Conservation (phyloP, 2,888 invertebrate genomes). For the Heliconius erato region DNA sequence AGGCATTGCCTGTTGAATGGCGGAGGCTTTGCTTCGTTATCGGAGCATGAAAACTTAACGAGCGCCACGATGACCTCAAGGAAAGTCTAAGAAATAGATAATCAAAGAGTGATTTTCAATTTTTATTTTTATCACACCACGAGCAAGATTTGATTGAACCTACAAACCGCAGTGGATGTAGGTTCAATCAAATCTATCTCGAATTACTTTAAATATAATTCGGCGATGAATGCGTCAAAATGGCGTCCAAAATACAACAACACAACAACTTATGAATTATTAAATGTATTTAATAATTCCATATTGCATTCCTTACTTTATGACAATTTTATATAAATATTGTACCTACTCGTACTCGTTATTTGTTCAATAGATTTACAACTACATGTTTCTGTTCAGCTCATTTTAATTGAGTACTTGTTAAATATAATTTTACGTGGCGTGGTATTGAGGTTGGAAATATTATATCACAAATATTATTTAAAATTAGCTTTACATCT, state of each 20-base stretch:
- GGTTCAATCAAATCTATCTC: too few relatives aligned
- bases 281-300: not conserved
- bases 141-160: too few relatives aligned
- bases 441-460: not conserved
- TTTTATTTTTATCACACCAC: too few relatives aligned
- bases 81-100: too few relatives aligned
- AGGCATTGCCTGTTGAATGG: not conserved
- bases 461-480: not conserved
- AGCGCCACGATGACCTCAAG: too few relatives aligned
- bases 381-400: not conserved
- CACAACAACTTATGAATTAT: not conserved
- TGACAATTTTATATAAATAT: not conserved
- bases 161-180: too few relatives aligned
- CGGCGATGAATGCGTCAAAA: not conserved
- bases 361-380: constrained; percentile 1
- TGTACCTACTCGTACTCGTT: not conserved
- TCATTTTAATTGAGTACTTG: not conserved
- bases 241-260: not conserved
- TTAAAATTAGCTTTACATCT: not conserved
- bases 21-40: not conserved
- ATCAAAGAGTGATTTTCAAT: too few relatives aligned
- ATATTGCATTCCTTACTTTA: not conserved
- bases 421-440: not conserved
- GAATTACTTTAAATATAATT: too few relatives aligned
- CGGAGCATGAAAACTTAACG: too few relatives aligned